Base-by-base conservation (phyloP, 2,888 invertebrate species). In the Pristionchus arcanus region DNA sequence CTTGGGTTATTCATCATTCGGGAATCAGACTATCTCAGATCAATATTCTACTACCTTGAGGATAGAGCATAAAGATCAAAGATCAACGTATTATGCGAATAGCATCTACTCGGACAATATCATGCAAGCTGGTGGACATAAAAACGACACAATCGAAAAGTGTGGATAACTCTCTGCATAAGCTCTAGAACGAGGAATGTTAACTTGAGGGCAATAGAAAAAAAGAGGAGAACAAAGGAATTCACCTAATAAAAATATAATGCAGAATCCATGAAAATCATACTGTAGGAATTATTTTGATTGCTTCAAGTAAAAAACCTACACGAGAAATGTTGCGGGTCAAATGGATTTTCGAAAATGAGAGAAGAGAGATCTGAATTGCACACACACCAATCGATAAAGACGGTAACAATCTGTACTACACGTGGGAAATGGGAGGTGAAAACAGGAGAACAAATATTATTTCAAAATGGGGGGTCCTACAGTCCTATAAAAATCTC, bases 161-260 rank as follows among this genome's bases (percentile, higher is more conserved):
- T 28, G 25, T 7, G 16, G 42, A 42, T 81, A 53, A 81, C 81
- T 81, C 81, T 81, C 81, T 81, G 81, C 49, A 81, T 81, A 81
- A 81, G 81, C 81, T 81, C 81, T 81, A 74, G 81, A 81, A 81
- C 81, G 81, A 81, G 81, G 81, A 81, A 81, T 81, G 81, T 81
- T 5, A 34, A 16, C 42, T 15, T 71, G 68, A 71, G 28, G 68
- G 16, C 25, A 77, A 42, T 42, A 77, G 11, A 77, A 68, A 77
- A 42, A 81, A 42, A 28, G n/a, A 81, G n/a, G 53, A 77, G 25
- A 81, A 81, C 21, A 49, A 81, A 25, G 34, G 49, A 25, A 42
- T 81, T 81, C 42, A 28, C 49, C 81, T 81, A 81, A 21, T 42
- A 25, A 77, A 25, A 77, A 42, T 49, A 53, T 81, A 81, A 53